phyloP scores from a whole-genome alignment of 35 echinoderm and acorn worm genomes.

The Heliocidaris tuberculata region DNA sequence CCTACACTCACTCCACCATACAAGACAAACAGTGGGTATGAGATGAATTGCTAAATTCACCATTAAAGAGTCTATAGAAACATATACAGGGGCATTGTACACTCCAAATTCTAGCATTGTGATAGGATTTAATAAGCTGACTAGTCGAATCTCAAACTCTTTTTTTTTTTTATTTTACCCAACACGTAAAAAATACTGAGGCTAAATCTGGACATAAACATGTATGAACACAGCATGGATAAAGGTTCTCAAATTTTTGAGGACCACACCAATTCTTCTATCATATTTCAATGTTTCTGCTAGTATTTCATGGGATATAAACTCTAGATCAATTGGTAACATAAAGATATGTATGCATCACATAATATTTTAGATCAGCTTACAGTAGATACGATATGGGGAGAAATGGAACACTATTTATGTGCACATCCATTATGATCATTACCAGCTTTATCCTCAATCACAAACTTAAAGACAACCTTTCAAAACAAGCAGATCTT shows the following conservation, averaged over 20 bases:
- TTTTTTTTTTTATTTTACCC: background rate
- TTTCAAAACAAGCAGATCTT: background rate
- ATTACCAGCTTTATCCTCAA: background rate
- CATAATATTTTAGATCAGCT: background rate
- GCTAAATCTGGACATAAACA: background rate
- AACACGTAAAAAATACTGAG: background rate
- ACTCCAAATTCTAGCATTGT: background rate
- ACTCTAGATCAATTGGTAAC: background rate
- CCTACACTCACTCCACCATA: slow-evolving; percentile 1
- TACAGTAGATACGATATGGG: background rate
- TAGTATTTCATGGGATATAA: background rate
- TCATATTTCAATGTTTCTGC: background rate
- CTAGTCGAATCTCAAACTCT: background rate
- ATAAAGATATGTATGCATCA: background rate
- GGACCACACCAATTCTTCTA: background rate
- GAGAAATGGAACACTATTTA: background rate
- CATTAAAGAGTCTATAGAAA: background rate
- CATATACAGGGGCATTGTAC: background rate
- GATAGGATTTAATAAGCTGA: background rate
- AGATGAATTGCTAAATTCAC: background rate
- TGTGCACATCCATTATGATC: background rate
- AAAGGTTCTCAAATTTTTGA: background rate
- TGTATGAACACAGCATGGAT: background rate
- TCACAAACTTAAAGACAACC: background rate
- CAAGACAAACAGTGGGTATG: background rate